A percentile compares a stretch with the other conserved stretches of the same genome.
Conservation (phyloP, 2,113 vertebrate genomes). For the Clarias batrachus region DNA sequence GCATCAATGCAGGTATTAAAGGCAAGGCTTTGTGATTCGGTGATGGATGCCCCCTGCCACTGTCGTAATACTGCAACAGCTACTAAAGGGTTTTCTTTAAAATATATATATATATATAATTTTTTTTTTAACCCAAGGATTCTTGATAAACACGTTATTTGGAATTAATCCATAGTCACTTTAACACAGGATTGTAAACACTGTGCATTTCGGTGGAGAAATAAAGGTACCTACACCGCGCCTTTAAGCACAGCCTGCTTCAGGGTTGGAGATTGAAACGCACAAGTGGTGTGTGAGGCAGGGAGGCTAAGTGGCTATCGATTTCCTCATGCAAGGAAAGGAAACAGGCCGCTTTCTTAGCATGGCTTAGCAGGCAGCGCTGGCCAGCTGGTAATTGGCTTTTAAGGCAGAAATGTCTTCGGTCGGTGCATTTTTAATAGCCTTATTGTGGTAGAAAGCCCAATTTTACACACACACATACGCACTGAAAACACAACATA, state of each 20-base stretch:
- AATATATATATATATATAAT: too few relatives aligned
- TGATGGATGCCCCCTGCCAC: neutral
- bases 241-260: constrained; percentile 25
- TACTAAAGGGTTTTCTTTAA: neutral
- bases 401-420: constrained; percentile 54
- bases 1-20: neutral
- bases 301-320: constrained; percentile 57
- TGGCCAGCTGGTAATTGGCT: constrained; percentile 53
- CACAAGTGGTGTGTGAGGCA: constrained; percentile 41
- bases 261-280: constrained; percentile 2
- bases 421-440: constrained; percentile 53
- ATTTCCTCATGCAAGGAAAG: constrained; percentile 49
- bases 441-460: constrained; percentile 30
- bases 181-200: constrained; percentile 10
- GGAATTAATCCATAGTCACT: neutral
- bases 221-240: neutral
- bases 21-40: neutral
- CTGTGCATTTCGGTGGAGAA: neutral
- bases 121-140: neutral
- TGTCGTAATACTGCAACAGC: neutral
- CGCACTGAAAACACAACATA: neutral
- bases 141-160: neutral
- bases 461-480: neutral
- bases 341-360: constrained; percentile 38
- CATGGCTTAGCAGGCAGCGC: constrained; percentile 31